These are phyloP conservation scores for Cettia cetti DNA, from an alignment of 2,113 vertebrate species.

Conservation along the genomic window DNA sequence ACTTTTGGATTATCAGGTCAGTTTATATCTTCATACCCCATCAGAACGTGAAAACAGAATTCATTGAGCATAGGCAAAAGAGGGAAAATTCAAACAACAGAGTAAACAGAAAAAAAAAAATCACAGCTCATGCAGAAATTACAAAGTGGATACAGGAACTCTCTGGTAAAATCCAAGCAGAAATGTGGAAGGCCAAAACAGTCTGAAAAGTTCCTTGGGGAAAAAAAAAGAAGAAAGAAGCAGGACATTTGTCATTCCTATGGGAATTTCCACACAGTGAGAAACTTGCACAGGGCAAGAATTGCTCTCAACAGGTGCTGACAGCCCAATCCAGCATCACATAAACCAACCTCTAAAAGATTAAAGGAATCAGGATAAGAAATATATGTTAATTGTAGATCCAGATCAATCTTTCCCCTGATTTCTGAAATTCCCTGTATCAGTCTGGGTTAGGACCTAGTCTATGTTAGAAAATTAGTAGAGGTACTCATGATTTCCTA, in stretches of 20 bases:
- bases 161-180: neutral
- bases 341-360: neutral
- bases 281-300: neutral
- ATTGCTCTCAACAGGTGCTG: neutral
- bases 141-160: neutral
- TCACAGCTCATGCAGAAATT: neutral
- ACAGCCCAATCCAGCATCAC: neutral
- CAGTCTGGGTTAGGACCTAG: neutral
- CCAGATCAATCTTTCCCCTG: neutral
- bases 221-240: neutral
- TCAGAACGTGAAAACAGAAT: neutral
- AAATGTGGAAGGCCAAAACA: neutral
- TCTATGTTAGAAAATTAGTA: neutral
- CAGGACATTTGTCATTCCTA: neutral
- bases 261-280: neutral
- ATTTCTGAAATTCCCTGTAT: neutral
- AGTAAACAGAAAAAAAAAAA: neutral
- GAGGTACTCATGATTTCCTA: neutral
- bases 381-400: neutral
- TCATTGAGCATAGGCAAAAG: neutral
- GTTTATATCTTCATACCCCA: neutral
- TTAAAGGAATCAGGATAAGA: neutral
- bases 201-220: neutral
- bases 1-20: neutral
- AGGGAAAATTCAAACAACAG: neutral